These are phyloP conservation scores for Drosophila austrosaltans DNA, from an alignment of 2,888 invertebrate species.

Conservation along the genomic window DNA sequence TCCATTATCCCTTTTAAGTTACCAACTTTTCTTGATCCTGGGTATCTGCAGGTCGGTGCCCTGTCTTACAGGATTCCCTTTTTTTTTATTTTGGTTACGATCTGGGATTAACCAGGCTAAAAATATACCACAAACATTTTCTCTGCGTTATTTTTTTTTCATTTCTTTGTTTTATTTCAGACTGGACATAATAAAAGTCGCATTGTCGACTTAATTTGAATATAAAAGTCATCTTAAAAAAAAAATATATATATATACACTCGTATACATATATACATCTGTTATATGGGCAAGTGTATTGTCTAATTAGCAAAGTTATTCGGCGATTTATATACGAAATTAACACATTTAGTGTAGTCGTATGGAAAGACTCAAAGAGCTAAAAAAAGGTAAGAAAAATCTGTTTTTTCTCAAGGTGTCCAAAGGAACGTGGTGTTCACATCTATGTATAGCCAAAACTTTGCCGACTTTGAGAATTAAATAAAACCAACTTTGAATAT, in stretches of 20 bases:
- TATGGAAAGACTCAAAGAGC: not conserved
- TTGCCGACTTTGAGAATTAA: no score
- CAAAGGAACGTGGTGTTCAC: not conserved
- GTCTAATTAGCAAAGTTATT: slow-evolving; percentile 12
- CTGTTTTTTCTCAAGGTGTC: not conserved
- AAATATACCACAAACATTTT: slow-evolving; percentile 3
- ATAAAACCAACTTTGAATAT: slow-evolving; percentile 20
- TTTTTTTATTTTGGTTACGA: not conserved
- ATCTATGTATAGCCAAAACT: no score
- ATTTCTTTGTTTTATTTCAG: not conserved
- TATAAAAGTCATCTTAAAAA: not conserved
- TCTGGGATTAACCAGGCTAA: not conserved
- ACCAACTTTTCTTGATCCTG: not conserved
- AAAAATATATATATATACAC: not conserved
- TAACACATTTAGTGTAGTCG: not conserved
- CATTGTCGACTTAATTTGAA: not conserved
- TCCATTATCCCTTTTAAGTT: no score
- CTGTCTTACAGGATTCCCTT: not conserved
- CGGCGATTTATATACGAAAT: slow-evolving; percentile 4
- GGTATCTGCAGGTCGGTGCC: not conserved
- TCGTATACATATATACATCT: not conserved
- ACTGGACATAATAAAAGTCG: slow-evolving; percentile 4
- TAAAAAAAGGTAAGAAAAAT: not conserved
- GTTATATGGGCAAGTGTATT: slow-evolving; percentile 3
- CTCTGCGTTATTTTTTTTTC: not conserved